Conservation (phyloP, 1,140 invertebrate species). For the Pseudomyrmex sp. region DNA sequence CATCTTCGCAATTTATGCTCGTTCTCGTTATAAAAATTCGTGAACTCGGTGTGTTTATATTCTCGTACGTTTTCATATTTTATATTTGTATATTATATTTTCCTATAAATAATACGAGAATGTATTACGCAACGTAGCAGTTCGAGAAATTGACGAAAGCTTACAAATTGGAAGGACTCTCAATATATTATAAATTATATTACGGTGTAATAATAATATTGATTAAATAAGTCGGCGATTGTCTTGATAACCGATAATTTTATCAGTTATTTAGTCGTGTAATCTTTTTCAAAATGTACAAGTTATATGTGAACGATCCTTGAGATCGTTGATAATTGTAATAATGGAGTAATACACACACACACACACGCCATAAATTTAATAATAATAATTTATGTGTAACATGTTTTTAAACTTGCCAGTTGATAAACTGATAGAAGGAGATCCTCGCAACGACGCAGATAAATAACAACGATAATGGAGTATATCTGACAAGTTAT, state of each 20-base stretch:
- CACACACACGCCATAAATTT: background rate
- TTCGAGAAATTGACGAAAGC: too few species aligned
- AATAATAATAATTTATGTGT: background rate
- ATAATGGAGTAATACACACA: too few species aligned
- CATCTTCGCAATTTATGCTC: background rate
- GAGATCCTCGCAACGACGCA: background rate
- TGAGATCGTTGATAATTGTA: background rate
- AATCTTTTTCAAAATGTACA: background rate
- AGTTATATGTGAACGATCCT: background rate
- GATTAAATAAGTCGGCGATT: background rate
- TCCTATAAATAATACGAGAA: too few species aligned
- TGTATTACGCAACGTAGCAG: too few species aligned
- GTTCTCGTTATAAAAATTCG: too few species aligned
- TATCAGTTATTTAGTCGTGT: background rate
- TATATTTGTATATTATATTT: too few species aligned
- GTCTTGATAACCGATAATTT: background rate
- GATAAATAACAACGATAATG: conserved; percentile 54
- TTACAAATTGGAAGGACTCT: background rate
- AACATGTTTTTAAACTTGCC: background rate
- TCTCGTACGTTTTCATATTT: too few species aligned
- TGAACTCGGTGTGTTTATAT: too few species aligned
- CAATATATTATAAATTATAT: background rate
- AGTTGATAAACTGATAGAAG: background rate
- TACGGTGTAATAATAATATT: background rate
- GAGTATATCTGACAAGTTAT: background rate